phyloP scores from a whole-genome alignment of 2,113 vertebrate species.

The Ochotona princeps region DNA sequence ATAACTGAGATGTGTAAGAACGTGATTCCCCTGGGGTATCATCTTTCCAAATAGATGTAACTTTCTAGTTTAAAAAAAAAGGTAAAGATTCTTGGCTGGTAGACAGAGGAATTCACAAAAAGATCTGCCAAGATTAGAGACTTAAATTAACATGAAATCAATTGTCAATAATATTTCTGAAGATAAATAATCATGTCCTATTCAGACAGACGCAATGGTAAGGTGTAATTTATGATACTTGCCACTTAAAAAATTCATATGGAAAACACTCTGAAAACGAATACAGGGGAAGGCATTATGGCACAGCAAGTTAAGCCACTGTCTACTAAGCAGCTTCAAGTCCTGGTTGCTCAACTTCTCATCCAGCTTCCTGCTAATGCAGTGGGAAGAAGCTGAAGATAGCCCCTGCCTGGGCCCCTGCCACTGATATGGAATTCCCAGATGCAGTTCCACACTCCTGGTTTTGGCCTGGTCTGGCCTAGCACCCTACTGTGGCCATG shows the following conservation, averaged over 20 bases:
- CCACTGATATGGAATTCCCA: too few relatives aligned
- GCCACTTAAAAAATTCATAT: not conserved
- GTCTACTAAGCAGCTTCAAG: too few relatives aligned
- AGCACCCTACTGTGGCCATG: too few relatives aligned
- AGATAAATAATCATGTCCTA: not conserved
- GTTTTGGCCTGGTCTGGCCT: too few relatives aligned
- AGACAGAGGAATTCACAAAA: not conserved
- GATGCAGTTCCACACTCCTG: too few relatives aligned
- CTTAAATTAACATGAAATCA: not conserved
- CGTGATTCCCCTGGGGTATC: not conserved
- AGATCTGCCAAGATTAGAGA: not conserved
- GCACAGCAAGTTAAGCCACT: too few relatives aligned
- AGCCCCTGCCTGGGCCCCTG: too few relatives aligned
- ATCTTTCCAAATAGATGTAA: not conserved
- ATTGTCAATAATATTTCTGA: not conserved
- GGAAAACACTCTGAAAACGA: too few relatives aligned
- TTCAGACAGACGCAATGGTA: not conserved
- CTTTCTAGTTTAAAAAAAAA: not conserved
- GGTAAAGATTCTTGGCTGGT: not conserved
- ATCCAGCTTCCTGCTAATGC: too few relatives aligned
- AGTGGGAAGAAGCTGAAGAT: too few relatives aligned
- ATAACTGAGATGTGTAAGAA: not conserved
- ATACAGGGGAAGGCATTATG: too few relatives aligned
- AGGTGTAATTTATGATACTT: not conserved
- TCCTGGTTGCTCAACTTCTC: too few relatives aligned